Evolutionary conservation across 2,888 invertebrate genomes (phyloP), one percentile per base, ranked within the genome.

Genomic region (Caenorhabditis angaria): DNA sequence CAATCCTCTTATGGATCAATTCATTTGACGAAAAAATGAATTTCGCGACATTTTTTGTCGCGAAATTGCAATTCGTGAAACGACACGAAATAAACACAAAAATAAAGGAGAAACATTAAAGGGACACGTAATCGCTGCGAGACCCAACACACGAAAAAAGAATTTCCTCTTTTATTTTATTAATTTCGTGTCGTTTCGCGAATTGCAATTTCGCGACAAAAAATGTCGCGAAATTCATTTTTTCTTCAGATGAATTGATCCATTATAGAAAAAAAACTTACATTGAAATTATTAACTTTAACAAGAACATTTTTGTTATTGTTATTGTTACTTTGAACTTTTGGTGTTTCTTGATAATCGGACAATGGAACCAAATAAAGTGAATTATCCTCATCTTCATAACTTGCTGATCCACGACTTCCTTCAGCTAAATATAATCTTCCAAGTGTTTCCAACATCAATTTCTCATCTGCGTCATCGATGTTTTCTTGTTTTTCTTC

Each of bases 261-360:
- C 29, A 50, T 48, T 28, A 5, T 3, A 65, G n/a, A 32, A 12
- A 32, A 32, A 8, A 5, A 8, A 32, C 32, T 41, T 18, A 41
- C 70, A 54, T 70, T 56, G 29, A 65, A 64, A 50, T 70, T 64
- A 20, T 70, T 70, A 5, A 70, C 70, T 57, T 70, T 70, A 1
- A 70, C 70, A 27, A 65, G 65, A 8, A 70, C 70, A 61, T 70
- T 70, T 25, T 65, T 65, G 35, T 70, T 70, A 27, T 65, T 65
- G 18, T 70, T 70, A 41, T 70, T 70, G 35, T 70, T 70, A 5
- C 64, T 28, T 41, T 70, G 54, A 24, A 41, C 28, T n/a, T 53
- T 56, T 25, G 27, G 35, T 2, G 53, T 55, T 2, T 62, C 48
- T 1, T 61, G 56, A 20, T 18, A 18, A n/a, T 61, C 61, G 32